Base-by-base conservation (phyloP, 2,113 vertebrate genomes). In the Rhagologus leucostigma region DNA sequence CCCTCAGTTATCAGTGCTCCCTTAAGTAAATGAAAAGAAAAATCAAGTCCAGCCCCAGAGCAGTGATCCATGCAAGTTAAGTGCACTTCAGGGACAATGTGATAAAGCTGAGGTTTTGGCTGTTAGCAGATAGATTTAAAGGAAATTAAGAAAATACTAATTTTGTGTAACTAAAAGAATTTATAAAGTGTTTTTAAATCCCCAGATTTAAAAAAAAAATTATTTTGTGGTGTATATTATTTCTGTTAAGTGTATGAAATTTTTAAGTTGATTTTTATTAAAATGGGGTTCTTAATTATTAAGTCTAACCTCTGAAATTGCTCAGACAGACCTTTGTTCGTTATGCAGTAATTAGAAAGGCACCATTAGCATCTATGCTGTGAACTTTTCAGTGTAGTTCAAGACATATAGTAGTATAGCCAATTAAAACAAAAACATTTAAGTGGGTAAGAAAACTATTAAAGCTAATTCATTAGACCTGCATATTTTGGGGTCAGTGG, bases 391-490 rank as follows among this genome's bases (percentile, higher is more conserved):
- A 93, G 44, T 98, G 96, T 97, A 98, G 97, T 97, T 98, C 97
- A 97, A 93, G 95, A 97, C 96, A 97, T 62, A 96, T 93, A 95
- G 88, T 97, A 91, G 96, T 97, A 97, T 88, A 98, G 75, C 95
- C 96, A 98, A 98, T 98, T 98, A 98, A 98, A 98, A 97, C 87
- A 97, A 98, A 98, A 97, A 96, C 97, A 97, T 98, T 98, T 98
- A 97, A 98, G 92, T 93, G 96, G 68, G 74, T 95, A 97, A 97
- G 94, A 96, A 98, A 98, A 97, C 93, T 95, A 98, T 97, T 98
- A 98, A 97, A 98, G 93, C 82, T 96, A 97, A 95, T 97, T 98
- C 97, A 98, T 98, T 98, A 98, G 95, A 97, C 95, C 96, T 98
- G 96, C 89, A 96, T 97, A 97, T 98, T 98, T 98, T 96, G 94